Percentiles rank a stretch among this genome's conserved stretches.
Conservation (phyloP, 2,888 invertebrate genomes). For the Hololepta plana region DNA sequence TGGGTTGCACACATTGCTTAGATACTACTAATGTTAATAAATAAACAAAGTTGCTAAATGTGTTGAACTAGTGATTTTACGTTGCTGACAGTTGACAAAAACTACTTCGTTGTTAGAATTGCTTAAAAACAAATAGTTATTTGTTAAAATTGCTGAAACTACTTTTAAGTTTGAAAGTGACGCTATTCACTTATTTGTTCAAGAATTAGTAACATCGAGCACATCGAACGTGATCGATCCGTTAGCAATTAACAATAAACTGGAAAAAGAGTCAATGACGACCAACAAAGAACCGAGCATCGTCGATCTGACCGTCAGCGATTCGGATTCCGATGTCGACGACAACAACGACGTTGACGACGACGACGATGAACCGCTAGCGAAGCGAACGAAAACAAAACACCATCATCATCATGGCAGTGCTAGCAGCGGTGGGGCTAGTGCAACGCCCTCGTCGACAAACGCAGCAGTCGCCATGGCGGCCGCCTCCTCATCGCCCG, state of each 20-base stretch:
- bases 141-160: too few species aligned
- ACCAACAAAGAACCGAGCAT: slow-evolving; percentile 22
- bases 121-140: too few species aligned
- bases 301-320: slow-evolving; percentile 56
- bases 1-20: too few species aligned
- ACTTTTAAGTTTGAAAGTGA: too few species aligned
- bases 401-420: slow-evolving; percentile 20
- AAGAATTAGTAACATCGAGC: slow-evolving; percentile 19
- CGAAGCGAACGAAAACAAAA: slow-evolving; percentile 39
- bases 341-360: slow-evolving; percentile 58
- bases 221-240: slow-evolving; percentile 12
- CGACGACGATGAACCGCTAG: slow-evolving; percentile 44
- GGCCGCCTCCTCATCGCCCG: slow-evolving; percentile 15
- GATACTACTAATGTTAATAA: too few species aligned
- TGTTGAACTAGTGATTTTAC: too few species aligned
- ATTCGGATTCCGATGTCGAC: slow-evolving; percentile 62
- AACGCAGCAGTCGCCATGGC: background rate
- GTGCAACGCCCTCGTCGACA: too few species aligned
- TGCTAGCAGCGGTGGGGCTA: background rate
- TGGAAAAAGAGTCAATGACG: slow-evolving; percentile 9
- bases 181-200: slow-evolving; percentile 8
- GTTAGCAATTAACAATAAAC: slow-evolving; percentile 16
- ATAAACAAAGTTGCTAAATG: too few species aligned
- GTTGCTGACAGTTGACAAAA: too few species aligned
- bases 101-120: too few species aligned